A percentile compares a stretch with the other conserved stretches of the same genome.
Conservation (phyloP, 2,888 invertebrate genomes). For the Hyalella azteca region DNA sequence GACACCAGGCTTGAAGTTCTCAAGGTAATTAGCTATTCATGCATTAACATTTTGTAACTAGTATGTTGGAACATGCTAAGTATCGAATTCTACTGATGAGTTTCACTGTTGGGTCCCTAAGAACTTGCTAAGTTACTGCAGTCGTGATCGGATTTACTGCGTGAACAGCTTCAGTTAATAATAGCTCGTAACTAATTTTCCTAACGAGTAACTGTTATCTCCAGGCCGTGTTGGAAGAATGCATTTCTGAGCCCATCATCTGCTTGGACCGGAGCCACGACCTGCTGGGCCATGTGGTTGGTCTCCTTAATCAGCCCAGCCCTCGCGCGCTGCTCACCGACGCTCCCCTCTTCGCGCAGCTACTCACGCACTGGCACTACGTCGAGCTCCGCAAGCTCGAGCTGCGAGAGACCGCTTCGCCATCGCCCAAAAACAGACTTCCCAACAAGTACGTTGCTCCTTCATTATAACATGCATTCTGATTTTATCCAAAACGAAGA, state of each 20-base stretch:
- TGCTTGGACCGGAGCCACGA: not conserved
- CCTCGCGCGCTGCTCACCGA: not conserved
- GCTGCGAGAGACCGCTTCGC: not conserved
- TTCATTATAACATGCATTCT: too few relatives aligned
- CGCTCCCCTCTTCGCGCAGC: not conserved
- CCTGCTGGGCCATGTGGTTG: not conserved
- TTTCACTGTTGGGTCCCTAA: too few relatives aligned
- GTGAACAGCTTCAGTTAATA: too few relatives aligned
- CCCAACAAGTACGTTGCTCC: not conserved
- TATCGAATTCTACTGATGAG: too few relatives aligned
- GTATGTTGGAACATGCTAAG: too few relatives aligned
- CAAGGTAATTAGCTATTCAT: not conserved
- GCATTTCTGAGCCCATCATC: not conserved
- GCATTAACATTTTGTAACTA: too few relatives aligned
- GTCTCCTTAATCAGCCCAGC: not conserved
- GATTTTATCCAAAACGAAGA: too few relatives aligned
- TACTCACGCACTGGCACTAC: not conserved
- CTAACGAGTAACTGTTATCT: not conserved
- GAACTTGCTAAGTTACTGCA: too few relatives aligned
- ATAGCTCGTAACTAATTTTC: too few relatives aligned
- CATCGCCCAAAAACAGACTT: not conserved
- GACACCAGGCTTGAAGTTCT: not conserved
- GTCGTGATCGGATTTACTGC: too few relatives aligned
- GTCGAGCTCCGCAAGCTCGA: not conserved
- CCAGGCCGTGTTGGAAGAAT: not conserved